These are phyloP conservation scores for Apis dorsata DNA, from an alignment of 1,140 invertebrate genomes.

Conservation along the genomic window DNA sequence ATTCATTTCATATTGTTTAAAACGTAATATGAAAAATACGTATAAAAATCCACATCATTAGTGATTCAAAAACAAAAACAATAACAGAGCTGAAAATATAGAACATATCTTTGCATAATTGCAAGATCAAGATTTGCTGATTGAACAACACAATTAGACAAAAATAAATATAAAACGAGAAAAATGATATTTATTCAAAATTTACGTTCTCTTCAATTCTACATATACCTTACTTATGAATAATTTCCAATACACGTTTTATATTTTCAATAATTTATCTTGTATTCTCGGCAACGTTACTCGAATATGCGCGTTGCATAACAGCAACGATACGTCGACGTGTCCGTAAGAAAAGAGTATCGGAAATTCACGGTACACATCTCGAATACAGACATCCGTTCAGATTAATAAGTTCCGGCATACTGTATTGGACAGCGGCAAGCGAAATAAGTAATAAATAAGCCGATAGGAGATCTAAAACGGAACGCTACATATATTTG, in stretches of 20 bases:
- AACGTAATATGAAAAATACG: too few species aligned
- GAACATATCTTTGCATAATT: too few species aligned
- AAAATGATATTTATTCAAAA: too few species aligned
- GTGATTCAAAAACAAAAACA: too few species aligned
- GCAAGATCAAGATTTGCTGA: too few species aligned
- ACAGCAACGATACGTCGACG: background rate
- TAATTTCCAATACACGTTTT: background rate
- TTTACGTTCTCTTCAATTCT: too few species aligned
- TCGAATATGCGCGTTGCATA: background rate
- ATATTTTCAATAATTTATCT: background rate
- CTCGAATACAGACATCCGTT: constrained; percentile 28
- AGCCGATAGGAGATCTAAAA: constrained; percentile 38
- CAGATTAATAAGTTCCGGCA: constrained; percentile 47
- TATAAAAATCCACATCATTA: too few species aligned
- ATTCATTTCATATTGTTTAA: too few species aligned
- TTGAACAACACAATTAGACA: too few species aligned
- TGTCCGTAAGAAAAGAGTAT: background rate
- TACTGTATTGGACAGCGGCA: background rate
- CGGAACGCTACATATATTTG: constrained; percentile 37
- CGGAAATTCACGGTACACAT: constrained; percentile 4
- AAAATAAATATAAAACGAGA: too few species aligned
- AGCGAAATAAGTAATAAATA: constrained; percentile 43
- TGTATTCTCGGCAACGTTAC: background rate
- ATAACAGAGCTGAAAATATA: too few species aligned
- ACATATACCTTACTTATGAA: too few species aligned